phyloP scores from a whole-genome alignment of 2,888 invertebrate genomes.

The Lacanobia wlatinum region DNA sequence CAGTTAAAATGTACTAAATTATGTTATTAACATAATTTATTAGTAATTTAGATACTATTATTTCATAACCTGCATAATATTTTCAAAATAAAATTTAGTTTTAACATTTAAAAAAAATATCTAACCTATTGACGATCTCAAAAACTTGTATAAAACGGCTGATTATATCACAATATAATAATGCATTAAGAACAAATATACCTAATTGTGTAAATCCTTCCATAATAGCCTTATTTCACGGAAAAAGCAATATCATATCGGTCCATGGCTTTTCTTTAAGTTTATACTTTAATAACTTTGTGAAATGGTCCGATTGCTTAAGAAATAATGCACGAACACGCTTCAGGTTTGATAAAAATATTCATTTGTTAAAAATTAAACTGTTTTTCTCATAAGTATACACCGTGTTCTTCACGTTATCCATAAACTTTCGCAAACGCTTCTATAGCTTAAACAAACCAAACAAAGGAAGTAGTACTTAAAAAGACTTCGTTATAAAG shows the following conservation, averaged over 20 bases:
- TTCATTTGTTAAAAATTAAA: background rate
- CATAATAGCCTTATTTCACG: slow-evolving; percentile 62
- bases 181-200: slow-evolving; percentile 31
- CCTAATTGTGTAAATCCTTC: slow-evolving; percentile 50
- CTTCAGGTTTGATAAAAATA: slow-evolving; percentile 35
- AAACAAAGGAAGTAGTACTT: too few relatives aligned
- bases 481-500: too few relatives aligned
- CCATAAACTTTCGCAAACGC: too few relatives aligned
- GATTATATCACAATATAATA: slow-evolving; percentile 23
- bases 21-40: background rate
- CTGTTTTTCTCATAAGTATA: slow-evolving; percentile 6
- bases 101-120: background rate
- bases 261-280: slow-evolving; percentile 48
- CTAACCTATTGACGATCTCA: slow-evolving; percentile 17
- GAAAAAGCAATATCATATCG: slow-evolving; percentile 58
- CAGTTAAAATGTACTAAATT: background rate
- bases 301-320: slow-evolving; percentile 56
- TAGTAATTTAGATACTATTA: background rate
- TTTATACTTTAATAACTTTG: slow-evolving; percentile 19
- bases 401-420: too few relatives aligned
- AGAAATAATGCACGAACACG: slow-evolving; percentile 53
- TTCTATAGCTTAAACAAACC: too few relatives aligned
- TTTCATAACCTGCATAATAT: background rate
- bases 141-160: slow-evolving; percentile 33
- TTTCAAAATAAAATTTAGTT: background rate